A percentile compares a stretch with the other conserved stretches of the same genome.
These are phyloP conservation scores for Bugulina stolonifera DNA, from an alignment of 2,888 invertebrate species.

Conservation along the genomic window DNA sequence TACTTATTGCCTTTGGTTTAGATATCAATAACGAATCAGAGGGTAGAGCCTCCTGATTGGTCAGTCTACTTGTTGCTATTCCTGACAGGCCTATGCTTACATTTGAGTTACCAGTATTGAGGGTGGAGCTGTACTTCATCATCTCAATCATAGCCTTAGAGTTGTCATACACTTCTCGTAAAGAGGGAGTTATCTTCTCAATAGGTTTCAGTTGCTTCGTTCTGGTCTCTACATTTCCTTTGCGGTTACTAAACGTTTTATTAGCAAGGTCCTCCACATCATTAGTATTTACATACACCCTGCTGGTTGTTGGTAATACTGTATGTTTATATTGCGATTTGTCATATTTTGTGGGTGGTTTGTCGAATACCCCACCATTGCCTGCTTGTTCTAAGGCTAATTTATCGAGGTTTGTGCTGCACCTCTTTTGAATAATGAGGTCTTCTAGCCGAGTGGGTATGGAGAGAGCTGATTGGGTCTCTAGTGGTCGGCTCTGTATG, in stretches of 20 bases:
- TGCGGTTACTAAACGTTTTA: conserved; percentile 3
- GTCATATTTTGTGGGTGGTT: neutral
- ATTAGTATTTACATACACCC: neutral
- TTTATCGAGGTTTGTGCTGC: conserved; percentile 13
- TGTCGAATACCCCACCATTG: neutral
- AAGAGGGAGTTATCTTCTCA: conserved; percentile 11
- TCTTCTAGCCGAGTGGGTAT: neutral
- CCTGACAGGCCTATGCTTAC: neutral
- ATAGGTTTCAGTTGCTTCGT: neutral
- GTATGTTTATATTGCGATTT: neutral
- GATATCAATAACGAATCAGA: neutral
- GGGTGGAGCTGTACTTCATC: neutral
- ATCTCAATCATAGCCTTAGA: conserved; percentile 6
- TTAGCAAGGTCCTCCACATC: conserved; percentile 12
- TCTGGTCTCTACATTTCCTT: neutral
- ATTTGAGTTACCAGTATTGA: neutral
- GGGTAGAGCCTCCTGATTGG: neutral
- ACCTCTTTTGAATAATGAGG: conserved; percentile 2
- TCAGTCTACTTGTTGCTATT: neutral
- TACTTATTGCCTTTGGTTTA: neutral
- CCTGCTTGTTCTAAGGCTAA: neutral
- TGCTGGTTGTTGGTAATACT: neutral
- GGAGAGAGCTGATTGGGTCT: neutral
- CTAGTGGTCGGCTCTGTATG: neutral
- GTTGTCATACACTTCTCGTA: conserved; percentile 11